Percentiles rank a stretch among this genome's conserved stretches.
These are phyloP conservation scores for Desmodus rotundus DNA, from an alignment of 2,113 vertebrate genomes.

Conservation along the genomic window DNA sequence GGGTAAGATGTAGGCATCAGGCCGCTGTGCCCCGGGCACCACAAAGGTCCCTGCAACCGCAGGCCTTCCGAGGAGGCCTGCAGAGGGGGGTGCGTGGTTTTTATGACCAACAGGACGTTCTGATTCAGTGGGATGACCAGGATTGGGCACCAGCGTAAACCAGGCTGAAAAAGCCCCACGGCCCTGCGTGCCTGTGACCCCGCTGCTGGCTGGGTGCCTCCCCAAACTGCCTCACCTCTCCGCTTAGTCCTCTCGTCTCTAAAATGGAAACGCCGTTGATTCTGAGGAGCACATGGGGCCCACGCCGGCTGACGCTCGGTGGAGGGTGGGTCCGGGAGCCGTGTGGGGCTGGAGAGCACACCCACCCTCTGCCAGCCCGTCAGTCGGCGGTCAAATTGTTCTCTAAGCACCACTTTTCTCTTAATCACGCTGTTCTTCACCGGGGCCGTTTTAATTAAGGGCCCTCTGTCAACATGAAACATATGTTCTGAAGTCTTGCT, in stretches of 20 bases:
- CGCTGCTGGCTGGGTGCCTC: fast-evolving
- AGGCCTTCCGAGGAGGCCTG: neutral
- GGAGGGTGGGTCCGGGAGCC: neutral
- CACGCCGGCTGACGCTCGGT: fast-evolving
- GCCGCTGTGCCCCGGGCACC: conserved; percentile 34
- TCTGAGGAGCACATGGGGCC: neutral
- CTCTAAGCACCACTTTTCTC: conserved; percentile 36
- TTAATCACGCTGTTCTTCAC: conserved; percentile 60
- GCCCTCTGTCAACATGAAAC: conserved; percentile 69
- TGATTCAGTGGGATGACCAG: conserved; percentile 46
- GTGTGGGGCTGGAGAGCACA: neutral
- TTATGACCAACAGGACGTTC: conserved; percentile 33
- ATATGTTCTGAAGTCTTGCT: conserved; percentile 60
- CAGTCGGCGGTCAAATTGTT: neutral
- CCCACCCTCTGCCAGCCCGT: neutral
- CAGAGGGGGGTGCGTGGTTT: conserved; percentile 12
- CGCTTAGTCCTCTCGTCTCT: neutral
- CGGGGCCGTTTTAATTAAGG: conserved; percentile 59
- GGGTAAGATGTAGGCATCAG: neutral
- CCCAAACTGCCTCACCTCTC: neutral
- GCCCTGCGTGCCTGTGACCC: neutral
- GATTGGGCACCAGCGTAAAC: neutral
- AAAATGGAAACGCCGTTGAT: neutral
- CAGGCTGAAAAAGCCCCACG: fast-evolving
- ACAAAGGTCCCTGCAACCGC: neutral